Evolutionary conservation across 2,797 vertebrate genomes (phyloP).

Genomic region (Heliangelus exortis): DNA sequence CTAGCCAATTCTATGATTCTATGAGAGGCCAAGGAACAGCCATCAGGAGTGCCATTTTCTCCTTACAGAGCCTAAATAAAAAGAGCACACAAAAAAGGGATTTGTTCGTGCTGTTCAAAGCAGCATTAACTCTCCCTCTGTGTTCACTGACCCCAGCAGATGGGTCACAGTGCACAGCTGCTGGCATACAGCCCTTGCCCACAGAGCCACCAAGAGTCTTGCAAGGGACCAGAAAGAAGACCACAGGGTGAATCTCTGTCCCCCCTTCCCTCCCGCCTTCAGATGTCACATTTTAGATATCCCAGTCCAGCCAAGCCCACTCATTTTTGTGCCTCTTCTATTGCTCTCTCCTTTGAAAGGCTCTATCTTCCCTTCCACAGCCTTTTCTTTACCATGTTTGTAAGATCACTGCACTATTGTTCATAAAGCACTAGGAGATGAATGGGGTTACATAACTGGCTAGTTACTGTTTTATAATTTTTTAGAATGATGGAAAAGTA

Average conservation of each 20-base stretch:
- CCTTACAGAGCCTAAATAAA: background rate
- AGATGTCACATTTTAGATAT: background rate
- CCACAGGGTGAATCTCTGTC: background rate
- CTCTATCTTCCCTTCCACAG: background rate
- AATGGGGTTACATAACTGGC: slow-evolving; percentile 13
- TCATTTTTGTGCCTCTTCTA: background rate
- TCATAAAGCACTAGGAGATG: background rate
- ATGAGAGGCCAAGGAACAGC: background rate
- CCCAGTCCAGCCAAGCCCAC: background rate
- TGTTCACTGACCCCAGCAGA: background rate
- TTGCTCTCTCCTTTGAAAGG: background rate
- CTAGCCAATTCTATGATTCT: too few relatives aligned
- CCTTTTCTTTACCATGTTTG: background rate
- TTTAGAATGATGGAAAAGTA: background rate
- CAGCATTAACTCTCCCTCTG: background rate
- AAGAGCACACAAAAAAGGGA: background rate
- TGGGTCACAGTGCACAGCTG: background rate
- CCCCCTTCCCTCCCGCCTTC: background rate
- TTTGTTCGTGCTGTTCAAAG: background rate
- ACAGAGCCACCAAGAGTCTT: background rate
- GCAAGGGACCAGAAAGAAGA: background rate
- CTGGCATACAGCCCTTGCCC: background rate
- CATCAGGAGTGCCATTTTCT: background rate
- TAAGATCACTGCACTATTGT: background rate
- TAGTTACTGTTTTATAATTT: background rate